phyloP scores from a whole-genome alignment of 1,140 invertebrate genomes.

The Drosophila bipectinata region DNA sequence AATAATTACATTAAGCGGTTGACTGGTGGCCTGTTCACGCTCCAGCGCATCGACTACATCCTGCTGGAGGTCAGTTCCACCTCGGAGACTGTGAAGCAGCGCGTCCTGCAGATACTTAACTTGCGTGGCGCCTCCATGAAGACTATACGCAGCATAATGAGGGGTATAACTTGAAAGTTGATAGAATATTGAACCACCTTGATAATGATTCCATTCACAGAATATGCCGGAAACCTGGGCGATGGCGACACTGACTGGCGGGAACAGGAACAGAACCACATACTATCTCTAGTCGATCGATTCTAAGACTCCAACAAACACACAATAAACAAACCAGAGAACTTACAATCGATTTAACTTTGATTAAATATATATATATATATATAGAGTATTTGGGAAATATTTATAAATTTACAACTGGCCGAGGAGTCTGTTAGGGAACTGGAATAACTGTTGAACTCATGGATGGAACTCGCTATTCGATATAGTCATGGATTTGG shows the following conservation, averaged over 20 bases:
- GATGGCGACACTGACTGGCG: slow-evolving; percentile 92
- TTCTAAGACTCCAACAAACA: slow-evolving; percentile 87
- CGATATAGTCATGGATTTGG: background rate
- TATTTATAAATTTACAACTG: slow-evolving; percentile 21
- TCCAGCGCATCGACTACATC: slow-evolving; percentile 98
- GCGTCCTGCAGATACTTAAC: slow-evolving; percentile 95
- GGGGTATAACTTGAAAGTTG: slow-evolving; percentile 86
- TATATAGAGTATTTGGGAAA: slow-evolving; percentile 11
- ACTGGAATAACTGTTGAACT: background rate
- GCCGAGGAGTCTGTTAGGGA: background rate
- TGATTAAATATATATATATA: background rate
- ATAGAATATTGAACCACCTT: background rate
- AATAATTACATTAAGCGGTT: slow-evolving; percentile 94
- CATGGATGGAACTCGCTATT: background rate
- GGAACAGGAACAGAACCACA: slow-evolving; percentile 95
- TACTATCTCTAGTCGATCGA: slow-evolving; percentile 96
- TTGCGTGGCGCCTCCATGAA: slow-evolving; percentile 95
- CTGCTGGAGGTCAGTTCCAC: slow-evolving; percentile 96
- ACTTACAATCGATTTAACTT: background rate
- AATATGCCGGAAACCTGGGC: slow-evolving; percentile 97
- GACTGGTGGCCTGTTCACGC: slow-evolving; percentile 96
- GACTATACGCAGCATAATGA: slow-evolving; percentile 97
- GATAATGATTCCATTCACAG: slow-evolving; percentile 85
- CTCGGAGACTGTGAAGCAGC: slow-evolving; percentile 91
- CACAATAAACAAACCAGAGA: slow-evolving; percentile 39